These are phyloP conservation scores for Chaetorhynchus papuensis DNA, from an alignment of 2,113 vertebrate genomes.

Conservation along the genomic window DNA sequence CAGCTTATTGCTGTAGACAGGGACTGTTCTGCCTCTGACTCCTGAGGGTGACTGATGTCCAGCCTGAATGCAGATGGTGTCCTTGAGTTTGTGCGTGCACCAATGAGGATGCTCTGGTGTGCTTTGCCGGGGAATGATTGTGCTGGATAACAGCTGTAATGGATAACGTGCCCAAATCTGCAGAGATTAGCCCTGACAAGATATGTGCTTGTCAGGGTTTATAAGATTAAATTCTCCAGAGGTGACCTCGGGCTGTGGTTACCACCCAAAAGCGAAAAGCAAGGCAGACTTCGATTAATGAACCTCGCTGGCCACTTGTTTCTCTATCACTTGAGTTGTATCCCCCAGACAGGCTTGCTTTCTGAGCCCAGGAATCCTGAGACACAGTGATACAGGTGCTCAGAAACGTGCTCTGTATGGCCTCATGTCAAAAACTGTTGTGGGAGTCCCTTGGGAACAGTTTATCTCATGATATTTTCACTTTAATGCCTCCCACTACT, in stretches of 20 bases:
- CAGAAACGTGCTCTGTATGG: neutral
- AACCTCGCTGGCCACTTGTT: neutral
- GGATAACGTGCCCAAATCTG: neutral
- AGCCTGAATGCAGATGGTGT: accelerated
- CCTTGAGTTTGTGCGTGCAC: neutral
- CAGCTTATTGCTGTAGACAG: neutral
- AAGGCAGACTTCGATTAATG: neutral
- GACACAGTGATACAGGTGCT: neutral
- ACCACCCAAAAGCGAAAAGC: neutral
- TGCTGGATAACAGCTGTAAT: neutral
- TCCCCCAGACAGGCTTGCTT: neutral
- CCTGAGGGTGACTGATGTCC: accelerated
- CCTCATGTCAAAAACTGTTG: neutral
- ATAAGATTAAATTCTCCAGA: neutral
- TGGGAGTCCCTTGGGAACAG: neutral
- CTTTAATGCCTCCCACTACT: accelerated
- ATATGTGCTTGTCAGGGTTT: neutral
- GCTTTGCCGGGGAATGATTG: neutral
- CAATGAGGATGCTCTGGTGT: neutral
- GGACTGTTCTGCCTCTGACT: neutral
- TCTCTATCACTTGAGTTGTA: neutral
- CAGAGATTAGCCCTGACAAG: neutral
- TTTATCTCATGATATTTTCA: neutral
- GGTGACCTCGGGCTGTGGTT: neutral
- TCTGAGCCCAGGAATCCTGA: neutral